Conservation (phyloP, 64 coral and sea anemone genomes). For the Orbicella faveolata region DNA sequence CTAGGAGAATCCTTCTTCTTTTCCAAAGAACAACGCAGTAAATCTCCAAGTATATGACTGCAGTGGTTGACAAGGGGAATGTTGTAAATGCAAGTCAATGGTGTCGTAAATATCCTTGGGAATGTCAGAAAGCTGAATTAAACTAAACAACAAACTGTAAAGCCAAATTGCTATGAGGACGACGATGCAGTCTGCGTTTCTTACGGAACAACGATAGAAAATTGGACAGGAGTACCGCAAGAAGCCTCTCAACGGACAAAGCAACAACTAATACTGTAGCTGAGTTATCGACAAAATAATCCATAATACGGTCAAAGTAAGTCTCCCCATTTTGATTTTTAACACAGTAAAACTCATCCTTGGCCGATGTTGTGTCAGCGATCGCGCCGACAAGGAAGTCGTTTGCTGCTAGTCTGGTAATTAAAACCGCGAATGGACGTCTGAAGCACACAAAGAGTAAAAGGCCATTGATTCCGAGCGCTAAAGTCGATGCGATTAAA, state of each 20-base stretch:
- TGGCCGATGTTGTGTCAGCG: conserved; percentile 24
- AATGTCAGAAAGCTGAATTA: conserved; percentile 24
- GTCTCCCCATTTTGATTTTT: neutral
- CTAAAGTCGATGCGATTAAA: neutral
- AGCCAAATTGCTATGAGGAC: neutral
- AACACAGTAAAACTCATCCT: conserved; percentile 33
- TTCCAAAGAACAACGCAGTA: neutral
- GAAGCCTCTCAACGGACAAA: conserved; percentile 26
- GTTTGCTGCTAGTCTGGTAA: conserved; percentile 22
- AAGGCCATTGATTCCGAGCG: neutral
- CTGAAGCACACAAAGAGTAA: conserved; percentile 47
- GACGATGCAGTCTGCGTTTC: neutral
- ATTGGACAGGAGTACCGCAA: conserved; percentile 24
- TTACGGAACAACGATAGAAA: conserved; percentile 25
- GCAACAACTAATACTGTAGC: conserved; percentile 17
- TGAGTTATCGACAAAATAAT: conserved; percentile 44
- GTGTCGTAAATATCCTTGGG: conserved; percentile 9
- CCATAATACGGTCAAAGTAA: neutral
- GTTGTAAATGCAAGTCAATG: conserved; percentile 43
- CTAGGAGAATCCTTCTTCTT: conserved; percentile 2
- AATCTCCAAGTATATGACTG: conserved; percentile 1
- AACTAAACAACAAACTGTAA: conserved; percentile 3
- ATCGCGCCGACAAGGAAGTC: conserved; percentile 28
- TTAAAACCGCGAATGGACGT: conserved; percentile 34
- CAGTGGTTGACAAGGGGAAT: neutral